Evolutionary conservation across 2,113 vertebrate genomes (phyloP).

Genomic region (Daboia siamensis): DNA sequence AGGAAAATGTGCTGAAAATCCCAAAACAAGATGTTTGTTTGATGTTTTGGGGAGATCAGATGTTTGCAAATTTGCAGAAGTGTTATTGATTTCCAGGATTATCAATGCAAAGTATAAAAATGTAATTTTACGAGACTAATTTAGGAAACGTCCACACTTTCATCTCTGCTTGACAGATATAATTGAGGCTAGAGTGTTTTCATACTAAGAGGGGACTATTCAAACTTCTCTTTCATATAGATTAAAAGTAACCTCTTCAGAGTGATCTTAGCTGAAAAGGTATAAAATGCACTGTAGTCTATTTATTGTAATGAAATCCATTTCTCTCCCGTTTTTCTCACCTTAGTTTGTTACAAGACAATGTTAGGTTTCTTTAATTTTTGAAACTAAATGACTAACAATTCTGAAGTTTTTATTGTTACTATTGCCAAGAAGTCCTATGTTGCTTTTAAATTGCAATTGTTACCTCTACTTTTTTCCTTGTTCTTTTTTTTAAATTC

Average conservation of each 20-base stretch:
- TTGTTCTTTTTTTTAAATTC: not conserved
- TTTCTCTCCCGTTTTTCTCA: not conserved
- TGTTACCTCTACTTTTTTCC: not conserved
- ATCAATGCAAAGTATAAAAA: not conserved
- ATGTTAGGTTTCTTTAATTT: constrained; percentile 2
- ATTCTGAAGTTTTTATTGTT: not conserved
- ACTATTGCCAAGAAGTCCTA: not conserved
- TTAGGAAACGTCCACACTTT: not conserved
- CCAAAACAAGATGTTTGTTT: not conserved
- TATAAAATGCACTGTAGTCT: not conserved
- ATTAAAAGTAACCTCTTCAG: not conserved
- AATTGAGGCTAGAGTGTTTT: not conserved
- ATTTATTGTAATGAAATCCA: not conserved
- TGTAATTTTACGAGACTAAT: not conserved
- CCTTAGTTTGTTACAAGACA: not conserved
- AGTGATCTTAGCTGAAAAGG: not conserved
- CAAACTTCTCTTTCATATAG: not conserved
- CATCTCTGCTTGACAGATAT: not conserved
- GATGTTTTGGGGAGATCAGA: not conserved
- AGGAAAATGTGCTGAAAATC: not conserved
- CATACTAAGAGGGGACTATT: not conserved
- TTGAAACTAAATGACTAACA: not conserved
- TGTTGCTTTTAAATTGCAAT: not conserved
- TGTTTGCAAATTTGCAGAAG: not conserved
- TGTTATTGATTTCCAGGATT: not conserved